Evolutionary conservation across 1,140 invertebrate genomes (phyloP), one percentile per base, ranked within the genome.

Genomic region (Atta colombica): DNA sequence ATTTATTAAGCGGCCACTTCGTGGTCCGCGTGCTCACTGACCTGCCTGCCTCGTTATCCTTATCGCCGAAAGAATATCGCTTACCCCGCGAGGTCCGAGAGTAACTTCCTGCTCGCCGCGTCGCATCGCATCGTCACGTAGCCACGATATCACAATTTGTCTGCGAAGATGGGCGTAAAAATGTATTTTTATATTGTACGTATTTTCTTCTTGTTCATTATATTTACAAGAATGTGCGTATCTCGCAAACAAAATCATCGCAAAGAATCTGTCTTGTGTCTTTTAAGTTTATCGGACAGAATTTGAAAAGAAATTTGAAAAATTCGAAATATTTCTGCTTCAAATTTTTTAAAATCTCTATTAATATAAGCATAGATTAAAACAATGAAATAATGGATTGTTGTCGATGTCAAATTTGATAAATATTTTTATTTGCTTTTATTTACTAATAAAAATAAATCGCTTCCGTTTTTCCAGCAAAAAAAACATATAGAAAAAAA

Each of bases 11-110:
- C 77, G 61, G 25, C 71, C 69, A 63, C 81, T 86, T 88, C 75
- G 86, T 90, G 89, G 88, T 78, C 89, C 80, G 53, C 58, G 69
- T 85, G 88, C 88, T 90, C 88, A 72, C 89, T 90, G 89, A 90
- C 89, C 86, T 88, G 89, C 89, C 89, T 90, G 89, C 89, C 89
- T 90, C 89, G 89, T 90, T 90, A 90, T 90, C 89, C 89, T 90
- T 90, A 90, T 90, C 89, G 86, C 45, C 51, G 63, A 90, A 90
- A 90, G 81, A 90, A 81, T 90, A 90, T 88, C 89, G 89, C 53
- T 87, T 87, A 87, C 85, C 80, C 69, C 86, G 71, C 86, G 77
- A 61, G 72, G 45, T 66, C 61, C 68, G 74, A 72, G 80, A 75
- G 12, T 51, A 31, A 90, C 89, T 90, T 90, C 89, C 89, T 90